These are phyloP conservation scores for Taurulus bubalis DNA, from an alignment of 2,113 vertebrate species.

Conservation along the genomic window DNA sequence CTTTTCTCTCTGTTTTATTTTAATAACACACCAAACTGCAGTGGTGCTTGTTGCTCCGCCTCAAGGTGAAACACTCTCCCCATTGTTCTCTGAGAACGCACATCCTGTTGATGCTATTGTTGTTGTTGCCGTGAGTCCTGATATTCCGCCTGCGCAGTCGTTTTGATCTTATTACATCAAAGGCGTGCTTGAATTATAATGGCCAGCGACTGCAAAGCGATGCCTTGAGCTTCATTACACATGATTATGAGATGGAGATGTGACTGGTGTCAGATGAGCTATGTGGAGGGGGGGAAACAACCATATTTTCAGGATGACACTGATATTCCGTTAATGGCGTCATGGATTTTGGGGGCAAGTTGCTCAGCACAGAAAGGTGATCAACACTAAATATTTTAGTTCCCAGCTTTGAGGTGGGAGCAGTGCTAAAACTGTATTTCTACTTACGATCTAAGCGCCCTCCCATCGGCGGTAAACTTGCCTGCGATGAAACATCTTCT, in stretches of 20 bases:
- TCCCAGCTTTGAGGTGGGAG: slow-evolving; percentile 6
- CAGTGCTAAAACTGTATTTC: slow-evolving; percentile 11
- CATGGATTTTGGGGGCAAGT: slow-evolving; percentile 7
- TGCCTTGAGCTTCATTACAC: slow-evolving; percentile 63
- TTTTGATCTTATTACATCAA: slow-evolving; percentile 76
- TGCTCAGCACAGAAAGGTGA: slow-evolving; percentile 14
- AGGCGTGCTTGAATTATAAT: slow-evolving; percentile 60
- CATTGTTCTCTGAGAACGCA: slow-evolving; percentile 58
- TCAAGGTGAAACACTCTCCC: slow-evolving; percentile 53
- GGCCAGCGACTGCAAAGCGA: slow-evolving; percentile 31
- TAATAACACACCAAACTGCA: slow-evolving; percentile 22
- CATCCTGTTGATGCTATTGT: slow-evolving; percentile 66
- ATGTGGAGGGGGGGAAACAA: slow-evolving; percentile 17
- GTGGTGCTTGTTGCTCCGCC: background rate
- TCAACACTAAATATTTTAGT: slow-evolving; percentile 5
- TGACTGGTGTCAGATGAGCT: slow-evolving; percentile 48
- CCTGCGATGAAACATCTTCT: slow-evolving; percentile 15
- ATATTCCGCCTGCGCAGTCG: slow-evolving; percentile 53
- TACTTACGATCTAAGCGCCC: background rate
- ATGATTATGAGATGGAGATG: slow-evolving; percentile 61
- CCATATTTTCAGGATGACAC: slow-evolving; percentile 2
- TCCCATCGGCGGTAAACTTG: slow-evolving; percentile 15
- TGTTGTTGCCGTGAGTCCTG: slow-evolving; percentile 45
- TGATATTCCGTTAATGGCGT: slow-evolving; percentile 20
- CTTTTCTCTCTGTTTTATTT: slow-evolving; percentile 30